Conservation (phyloP, 2,888 invertebrate species). For the Phoronis australis region DNA sequence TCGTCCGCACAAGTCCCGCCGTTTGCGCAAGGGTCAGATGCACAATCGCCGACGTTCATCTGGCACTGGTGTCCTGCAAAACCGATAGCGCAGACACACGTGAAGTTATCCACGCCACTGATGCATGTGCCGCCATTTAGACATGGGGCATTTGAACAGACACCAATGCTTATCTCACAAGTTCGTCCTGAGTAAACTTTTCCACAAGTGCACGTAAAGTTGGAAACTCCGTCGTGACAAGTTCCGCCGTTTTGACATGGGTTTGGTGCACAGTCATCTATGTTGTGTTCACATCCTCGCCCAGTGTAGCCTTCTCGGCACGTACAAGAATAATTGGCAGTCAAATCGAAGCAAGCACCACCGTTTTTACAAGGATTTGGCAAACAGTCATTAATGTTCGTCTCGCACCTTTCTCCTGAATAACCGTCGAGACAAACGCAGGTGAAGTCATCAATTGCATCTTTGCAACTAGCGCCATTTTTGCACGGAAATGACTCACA, state of each 20-base stretch:
- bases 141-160: conserved; percentile 14
- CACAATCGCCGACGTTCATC: no score
- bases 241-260: conserved; percentile 16
- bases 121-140: conserved; percentile 9
- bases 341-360: conserved; percentile 14
- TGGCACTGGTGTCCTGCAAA: no score
- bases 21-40: no score
- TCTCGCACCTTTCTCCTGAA: conserved; percentile 70
- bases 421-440: conserved; percentile 79
- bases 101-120: conserved; percentile 13
- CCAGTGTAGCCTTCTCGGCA: conserved; percentile 33
- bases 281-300: not conserved
- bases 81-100: no score
- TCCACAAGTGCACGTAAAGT: conserved; percentile 9
- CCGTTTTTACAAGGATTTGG: conserved; percentile 57
- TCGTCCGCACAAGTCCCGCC: no score
- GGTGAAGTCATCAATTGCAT: conserved; percentile 56
- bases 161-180: conserved; percentile 10
- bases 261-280: conserved; percentile 7
- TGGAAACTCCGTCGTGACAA: conserved; percentile 9
- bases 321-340: conserved; percentile 11
- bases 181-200: conserved; percentile 4
- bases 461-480: conserved; percentile 11
- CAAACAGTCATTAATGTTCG: conserved; percentile 42
- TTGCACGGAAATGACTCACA: conserved; percentile 11